Evolutionary conservation across 2,888 invertebrate species (phyloP).

Genomic region (Lypha dubia): DNA sequence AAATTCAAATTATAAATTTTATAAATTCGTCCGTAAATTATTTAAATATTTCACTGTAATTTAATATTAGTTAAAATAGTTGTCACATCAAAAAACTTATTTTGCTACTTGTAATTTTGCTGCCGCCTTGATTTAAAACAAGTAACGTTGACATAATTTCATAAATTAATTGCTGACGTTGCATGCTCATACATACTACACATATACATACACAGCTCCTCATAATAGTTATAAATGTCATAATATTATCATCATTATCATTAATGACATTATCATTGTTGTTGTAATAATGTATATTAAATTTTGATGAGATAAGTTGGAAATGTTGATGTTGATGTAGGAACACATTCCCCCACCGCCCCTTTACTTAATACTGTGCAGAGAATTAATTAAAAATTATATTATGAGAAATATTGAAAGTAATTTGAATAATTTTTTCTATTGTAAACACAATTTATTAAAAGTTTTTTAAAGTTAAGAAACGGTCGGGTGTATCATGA

Average conservation of each 20-base stretch:
- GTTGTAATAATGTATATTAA: slow-evolving; percentile 31
- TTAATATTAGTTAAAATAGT: background rate
- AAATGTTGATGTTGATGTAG: slow-evolving; percentile 37
- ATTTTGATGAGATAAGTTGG: slow-evolving; percentile 26
- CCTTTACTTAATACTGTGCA: too few relatives aligned
- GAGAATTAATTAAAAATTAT: slow-evolving; percentile 59
- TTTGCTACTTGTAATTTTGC: background rate
- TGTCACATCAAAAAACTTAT: background rate
- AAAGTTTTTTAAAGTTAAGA: slow-evolving; percentile 6
- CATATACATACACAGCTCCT: slow-evolving; percentile 4
- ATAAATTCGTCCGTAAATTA: background rate
- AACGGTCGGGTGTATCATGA: background rate
- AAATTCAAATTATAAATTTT: too few relatives aligned
- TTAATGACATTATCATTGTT: slow-evolving; percentile 34
- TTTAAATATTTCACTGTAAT: slow-evolving; percentile 16
- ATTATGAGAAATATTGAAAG: slow-evolving; percentile 19
- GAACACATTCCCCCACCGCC: background rate
- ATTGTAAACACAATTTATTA: slow-evolving; percentile 51
- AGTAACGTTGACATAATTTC: slow-evolving; percentile 66
- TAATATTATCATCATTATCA: slow-evolving; percentile 18
- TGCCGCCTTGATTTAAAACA: slow-evolving; percentile 34
- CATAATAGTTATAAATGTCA: background rate
- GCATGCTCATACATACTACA: background rate
- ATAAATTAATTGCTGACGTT: slow-evolving; percentile 58
- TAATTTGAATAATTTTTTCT: slow-evolving; percentile 24